Evolutionary conservation across 2,797 vertebrate species (phyloP).

Genomic region (Coreius guichenoti): DNA sequence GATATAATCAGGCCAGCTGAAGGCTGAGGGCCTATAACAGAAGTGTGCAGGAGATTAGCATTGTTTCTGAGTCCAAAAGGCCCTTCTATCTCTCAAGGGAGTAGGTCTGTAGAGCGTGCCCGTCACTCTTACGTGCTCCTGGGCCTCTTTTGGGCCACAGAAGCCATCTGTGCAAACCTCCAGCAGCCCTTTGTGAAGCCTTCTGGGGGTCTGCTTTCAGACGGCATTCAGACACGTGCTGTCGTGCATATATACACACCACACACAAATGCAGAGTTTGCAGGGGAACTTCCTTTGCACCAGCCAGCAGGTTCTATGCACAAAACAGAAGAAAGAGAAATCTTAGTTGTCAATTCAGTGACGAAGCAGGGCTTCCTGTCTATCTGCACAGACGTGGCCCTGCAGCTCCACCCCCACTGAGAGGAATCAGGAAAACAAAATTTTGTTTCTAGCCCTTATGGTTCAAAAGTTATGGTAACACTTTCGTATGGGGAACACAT

Average conservation of each 20-base stretch:
- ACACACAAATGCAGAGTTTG: conserved; percentile 34
- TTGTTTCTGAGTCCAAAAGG: conserved; percentile 43
- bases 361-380: conserved; percentile 62
- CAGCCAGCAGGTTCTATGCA: conserved; percentile 59
- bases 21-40: conserved; percentile 48
- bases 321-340: conserved; percentile 65
- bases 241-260: conserved; percentile 39
- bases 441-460: not conserved
- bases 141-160: conserved; percentile 63
- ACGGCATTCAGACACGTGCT: conserved; percentile 58
- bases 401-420: conserved; percentile 13
- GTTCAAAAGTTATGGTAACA: not conserved
- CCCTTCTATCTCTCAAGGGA: conserved; percentile 52
- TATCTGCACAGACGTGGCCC: conserved; percentile 51
- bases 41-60: conserved; percentile 62
- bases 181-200: conserved; percentile 51
- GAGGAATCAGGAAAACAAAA: not conserved
- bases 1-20: conserved; percentile 60
- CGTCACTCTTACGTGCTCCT: conserved; percentile 61
- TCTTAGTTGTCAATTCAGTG: conserved; percentile 66
- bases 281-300: conserved; percentile 62
- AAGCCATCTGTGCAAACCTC: conserved; percentile 76
- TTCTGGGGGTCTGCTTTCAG: conserved; percentile 51
- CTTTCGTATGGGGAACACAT: too few species aligned
- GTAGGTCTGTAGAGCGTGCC: conserved; percentile 54